phyloP scores from a whole-genome alignment of 1,140 invertebrate species.

The Drosophila virilis region DNA sequence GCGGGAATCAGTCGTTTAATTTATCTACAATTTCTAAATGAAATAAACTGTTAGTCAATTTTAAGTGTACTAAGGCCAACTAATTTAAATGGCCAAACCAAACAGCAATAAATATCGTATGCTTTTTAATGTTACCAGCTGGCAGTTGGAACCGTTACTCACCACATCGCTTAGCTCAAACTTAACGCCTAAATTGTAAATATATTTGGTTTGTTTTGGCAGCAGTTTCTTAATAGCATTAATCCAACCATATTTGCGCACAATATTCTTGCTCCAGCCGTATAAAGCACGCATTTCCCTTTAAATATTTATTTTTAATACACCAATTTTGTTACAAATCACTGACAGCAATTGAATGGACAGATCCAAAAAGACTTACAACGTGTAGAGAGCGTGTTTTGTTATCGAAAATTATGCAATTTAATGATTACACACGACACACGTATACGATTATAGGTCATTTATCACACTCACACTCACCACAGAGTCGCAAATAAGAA shows the following conservation, averaged over 20 bases:
- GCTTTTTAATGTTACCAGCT: neutral
- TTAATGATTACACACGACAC: conserved; percentile 54
- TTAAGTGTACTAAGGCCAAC: neutral
- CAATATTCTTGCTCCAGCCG: conserved; percentile 8
- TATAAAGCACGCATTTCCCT: conserved; percentile 51
- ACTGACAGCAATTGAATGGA: conserved; percentile 34
- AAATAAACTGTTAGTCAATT: neutral
- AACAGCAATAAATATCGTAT: neutral
- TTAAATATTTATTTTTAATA: conserved; percentile 38
- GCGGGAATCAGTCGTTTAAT: neutral
- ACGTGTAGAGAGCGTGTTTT: conserved; percentile 39
- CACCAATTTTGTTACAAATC: conserved; percentile 46
- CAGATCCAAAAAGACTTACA: conserved; percentile 9
- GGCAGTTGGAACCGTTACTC: conserved; percentile 19
- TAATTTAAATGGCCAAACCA: neutral
- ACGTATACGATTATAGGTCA: conserved; percentile 30
- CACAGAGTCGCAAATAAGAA: conserved; percentile 41
- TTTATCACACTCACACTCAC: conserved; percentile 44
- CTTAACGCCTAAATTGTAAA: conserved; percentile 71
- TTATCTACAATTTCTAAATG: neutral
- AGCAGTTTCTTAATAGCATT: conserved; percentile 47
- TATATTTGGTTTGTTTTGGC: conserved; percentile 48
- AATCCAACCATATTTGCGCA: conserved; percentile 42
- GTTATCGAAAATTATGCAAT: conserved; percentile 75
- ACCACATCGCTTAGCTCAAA: conserved; percentile 74